These are phyloP conservation scores for Illadopsis cleaveri DNA, from an alignment of 2,113 vertebrate genomes.

Conservation along the genomic window DNA sequence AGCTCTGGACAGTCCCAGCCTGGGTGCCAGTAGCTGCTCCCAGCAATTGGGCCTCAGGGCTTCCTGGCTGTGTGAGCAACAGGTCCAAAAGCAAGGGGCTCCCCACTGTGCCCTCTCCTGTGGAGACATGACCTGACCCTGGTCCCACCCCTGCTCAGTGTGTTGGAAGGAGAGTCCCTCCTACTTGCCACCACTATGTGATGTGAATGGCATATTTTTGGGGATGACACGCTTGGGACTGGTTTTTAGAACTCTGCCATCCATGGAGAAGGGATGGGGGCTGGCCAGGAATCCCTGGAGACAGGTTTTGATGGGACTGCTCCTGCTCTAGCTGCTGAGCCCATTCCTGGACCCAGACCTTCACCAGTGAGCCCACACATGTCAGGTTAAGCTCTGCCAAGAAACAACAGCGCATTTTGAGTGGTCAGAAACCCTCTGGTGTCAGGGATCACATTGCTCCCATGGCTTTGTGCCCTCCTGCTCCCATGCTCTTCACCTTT, in stretches of 20 bases:
- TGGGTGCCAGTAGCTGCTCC: not conserved
- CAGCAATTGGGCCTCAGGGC: not conserved
- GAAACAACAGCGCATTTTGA: not conserved
- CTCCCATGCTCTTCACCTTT: not conserved
- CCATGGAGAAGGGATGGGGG: not conserved
- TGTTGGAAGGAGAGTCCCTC: not conserved
- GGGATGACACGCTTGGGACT: fast-evolving
- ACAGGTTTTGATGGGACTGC: not conserved
- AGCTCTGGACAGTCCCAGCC: not conserved
- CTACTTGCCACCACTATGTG: not conserved
- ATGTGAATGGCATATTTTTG: fast-evolving
- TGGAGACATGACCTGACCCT: not conserved
- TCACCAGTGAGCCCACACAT: not conserved
- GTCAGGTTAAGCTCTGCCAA: slow-evolving; percentile 13
- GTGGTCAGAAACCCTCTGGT: not conserved
- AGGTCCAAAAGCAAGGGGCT: not conserved
- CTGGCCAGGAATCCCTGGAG: not conserved
- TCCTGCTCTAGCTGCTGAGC: not conserved
- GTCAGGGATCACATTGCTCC: not conserved
- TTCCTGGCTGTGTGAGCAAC: not conserved
- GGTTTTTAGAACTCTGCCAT: not conserved
- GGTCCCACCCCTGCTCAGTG: fast-evolving
- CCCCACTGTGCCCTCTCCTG: fast-evolving
- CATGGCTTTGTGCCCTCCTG: not conserved
- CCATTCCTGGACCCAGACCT: slow-evolving; percentile 6